Evolutionary conservation across 1,140 invertebrate species (phyloP).

Genomic region (Nilaparvata lugens): DNA sequence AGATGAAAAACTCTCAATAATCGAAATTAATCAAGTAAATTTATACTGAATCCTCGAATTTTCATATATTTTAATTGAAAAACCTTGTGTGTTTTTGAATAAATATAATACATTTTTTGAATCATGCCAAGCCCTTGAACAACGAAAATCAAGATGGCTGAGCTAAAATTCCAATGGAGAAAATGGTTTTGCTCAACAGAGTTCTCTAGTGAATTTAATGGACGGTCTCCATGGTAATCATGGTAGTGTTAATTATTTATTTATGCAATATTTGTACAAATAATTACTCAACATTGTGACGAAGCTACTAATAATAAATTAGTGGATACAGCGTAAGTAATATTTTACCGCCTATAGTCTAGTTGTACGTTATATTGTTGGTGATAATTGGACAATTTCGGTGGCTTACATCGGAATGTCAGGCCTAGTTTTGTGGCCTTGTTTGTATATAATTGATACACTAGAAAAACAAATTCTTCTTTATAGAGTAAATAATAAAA

Average conservation of each 20-base stretch:
- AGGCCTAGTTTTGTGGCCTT: background rate
- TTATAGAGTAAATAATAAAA: no score
- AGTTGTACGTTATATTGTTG: background rate
- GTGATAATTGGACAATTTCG: background rate
- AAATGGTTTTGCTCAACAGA: background rate
- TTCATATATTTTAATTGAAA: no score
- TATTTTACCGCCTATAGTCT: background rate
- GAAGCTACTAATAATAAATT: background rate
- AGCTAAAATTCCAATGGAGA: background rate
- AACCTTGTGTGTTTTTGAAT: no score
- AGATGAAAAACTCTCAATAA: no score
- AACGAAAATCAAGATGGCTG: background rate
- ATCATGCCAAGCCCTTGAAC: no score
- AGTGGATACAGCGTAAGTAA: background rate
- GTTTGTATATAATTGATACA: background rate
- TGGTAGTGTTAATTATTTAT: background rate
- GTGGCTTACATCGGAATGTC: no score
- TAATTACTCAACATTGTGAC: background rate
- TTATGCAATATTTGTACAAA: background rate
- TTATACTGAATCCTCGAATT: no score
- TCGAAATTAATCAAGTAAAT: no score
- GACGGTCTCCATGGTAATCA: conserved; percentile 1
- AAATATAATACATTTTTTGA: no score
- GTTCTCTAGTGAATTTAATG: background rate
- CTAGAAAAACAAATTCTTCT: no score